These are phyloP conservation scores for Scopus umbretta DNA, from an alignment of 2,113 vertebrate species.

Conservation along the genomic window DNA sequence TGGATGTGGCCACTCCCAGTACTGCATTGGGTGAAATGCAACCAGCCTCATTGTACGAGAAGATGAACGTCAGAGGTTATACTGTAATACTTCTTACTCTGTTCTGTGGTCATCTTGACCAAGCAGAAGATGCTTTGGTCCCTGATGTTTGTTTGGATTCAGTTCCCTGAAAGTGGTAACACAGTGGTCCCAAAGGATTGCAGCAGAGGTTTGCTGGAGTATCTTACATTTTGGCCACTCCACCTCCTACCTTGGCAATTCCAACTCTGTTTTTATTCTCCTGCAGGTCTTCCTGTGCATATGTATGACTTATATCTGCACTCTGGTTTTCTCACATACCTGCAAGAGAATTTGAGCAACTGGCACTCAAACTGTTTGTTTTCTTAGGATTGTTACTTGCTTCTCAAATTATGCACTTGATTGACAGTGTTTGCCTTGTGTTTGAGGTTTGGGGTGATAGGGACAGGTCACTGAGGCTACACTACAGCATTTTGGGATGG, in stretches of 20 bases:
- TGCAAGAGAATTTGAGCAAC: not conserved
- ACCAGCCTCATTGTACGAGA: not conserved
- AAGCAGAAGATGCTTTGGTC: not conserved
- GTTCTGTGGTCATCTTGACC: not conserved
- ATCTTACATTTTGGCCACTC: not conserved
- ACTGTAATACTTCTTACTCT: not conserved
- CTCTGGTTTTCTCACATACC: not conserved
- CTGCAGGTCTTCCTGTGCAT: rapidly evolving
- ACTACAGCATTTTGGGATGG: not conserved
- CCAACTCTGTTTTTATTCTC: not conserved
- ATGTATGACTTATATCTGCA: rapidly evolving
- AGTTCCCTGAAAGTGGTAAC: not conserved
- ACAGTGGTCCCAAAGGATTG: not conserved
- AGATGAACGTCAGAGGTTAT: rapidly evolving
- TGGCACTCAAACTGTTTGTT: not conserved
- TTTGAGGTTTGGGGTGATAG: not conserved
- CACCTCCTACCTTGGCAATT: not conserved
- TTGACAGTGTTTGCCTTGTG: not conserved
- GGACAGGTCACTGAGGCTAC: not conserved
- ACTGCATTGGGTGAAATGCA: rapidly evolving
- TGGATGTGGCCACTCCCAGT: not conserved
- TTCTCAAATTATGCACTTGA: not conserved
- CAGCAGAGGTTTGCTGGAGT: not conserved
- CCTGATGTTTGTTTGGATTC: not conserved
- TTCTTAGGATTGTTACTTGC: not conserved